Evolutionary conservation across 2,797 vertebrate genomes (phyloP), one percentile per base, ranked within the genome.

Genomic region (Phoeniculus purpureus): DNA sequence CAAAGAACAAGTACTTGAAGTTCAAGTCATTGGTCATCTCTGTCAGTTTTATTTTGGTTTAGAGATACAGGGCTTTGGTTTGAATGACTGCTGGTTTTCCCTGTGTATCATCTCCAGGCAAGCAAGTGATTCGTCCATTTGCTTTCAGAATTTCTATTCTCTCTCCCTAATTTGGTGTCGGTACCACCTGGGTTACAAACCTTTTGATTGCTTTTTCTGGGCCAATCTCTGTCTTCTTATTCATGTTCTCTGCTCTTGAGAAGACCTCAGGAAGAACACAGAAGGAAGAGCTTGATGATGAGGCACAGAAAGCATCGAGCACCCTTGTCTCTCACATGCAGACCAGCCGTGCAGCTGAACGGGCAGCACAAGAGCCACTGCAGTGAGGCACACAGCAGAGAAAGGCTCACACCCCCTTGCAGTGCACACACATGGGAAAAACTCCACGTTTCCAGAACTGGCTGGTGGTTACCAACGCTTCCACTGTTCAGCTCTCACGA

Each of bases 381-480:
- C 19, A 3, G 0, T 1, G 1, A 92, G 71, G 34, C 48, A 17
- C 0, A 0, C 1, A 1, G 12, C 5, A 1, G 19, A 66, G 15
- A 10, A 55, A 83, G 51, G 55, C 48, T 70, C 61, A 32, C 0
- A 0, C 16, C 40, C 7, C 40, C 59, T 70, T 21, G 0, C 12
- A 65, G 10, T 4, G 27, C 4, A 1, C 56, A 59, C 52, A 26
- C 31, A 10, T 43, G 18, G 4, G 58, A 54, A 80, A 71, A 77
- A 71, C 0, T 87, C 37, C 40, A 48, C 27, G 11, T 75, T 83
- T 85, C 17, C 29, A 81, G 31, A 87, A 85, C 43, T 31, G 51
- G 20, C 45, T 83, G 20, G 31, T 3, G 13, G n/a, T 62, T 81
- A 66, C 37, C 52, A 75, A 29, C 0, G 0, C 47, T 83, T 43